Percentiles rank a stretch among this genome's conserved stretches.
Evolutionary conservation across 2,888 invertebrate genomes (phyloP).

Genomic region (Anthophora plumipes): DNA sequence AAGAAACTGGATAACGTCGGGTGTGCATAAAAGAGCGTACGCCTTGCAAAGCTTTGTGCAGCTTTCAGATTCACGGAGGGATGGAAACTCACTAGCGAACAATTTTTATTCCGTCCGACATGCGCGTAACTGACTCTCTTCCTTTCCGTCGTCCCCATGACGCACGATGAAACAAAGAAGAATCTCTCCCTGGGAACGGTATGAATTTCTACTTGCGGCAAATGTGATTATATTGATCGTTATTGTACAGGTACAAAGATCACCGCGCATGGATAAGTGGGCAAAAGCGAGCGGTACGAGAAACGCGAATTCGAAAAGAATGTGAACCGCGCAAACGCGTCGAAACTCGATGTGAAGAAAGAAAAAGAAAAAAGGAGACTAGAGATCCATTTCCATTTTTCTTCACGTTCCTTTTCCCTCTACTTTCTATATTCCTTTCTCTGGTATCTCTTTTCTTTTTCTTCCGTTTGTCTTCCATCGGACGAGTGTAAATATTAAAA

Average conservation of each 20-base stretch:
- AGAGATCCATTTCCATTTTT: not conserved
- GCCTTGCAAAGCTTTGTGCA: constrained; percentile 37
- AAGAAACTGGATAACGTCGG: constrained; percentile 11
- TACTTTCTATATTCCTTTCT: not conserved
- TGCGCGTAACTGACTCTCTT: constrained; percentile 52
- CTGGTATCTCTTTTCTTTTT: too few relatives aligned
- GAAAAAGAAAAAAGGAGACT: not conserved
- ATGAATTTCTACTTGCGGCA: constrained; percentile 60
- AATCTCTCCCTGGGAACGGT: constrained; percentile 53
- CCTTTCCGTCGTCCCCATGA: constrained; percentile 7
- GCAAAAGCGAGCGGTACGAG: not conserved
- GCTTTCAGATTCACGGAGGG: constrained; percentile 10
- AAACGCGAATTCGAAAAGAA: constrained; percentile 11
- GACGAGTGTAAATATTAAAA: constrained; percentile 57
- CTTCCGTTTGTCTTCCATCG: constrained; percentile 17
- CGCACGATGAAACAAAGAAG: constrained; percentile 59
- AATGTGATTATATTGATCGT: constrained; percentile 70
- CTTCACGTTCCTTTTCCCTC: too few relatives aligned
- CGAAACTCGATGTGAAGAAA: not conserved
- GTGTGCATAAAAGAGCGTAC: constrained; percentile 17
- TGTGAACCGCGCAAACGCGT: constrained; percentile 22
- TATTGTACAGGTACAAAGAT: constrained; percentile 58
- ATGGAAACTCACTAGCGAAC: constrained; percentile 47
- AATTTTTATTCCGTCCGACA: constrained; percentile 63
- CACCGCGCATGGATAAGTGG: constrained; percentile 16